These are phyloP conservation scores for Rhineura floridana DNA, from an alignment of 2,113 vertebrate species.

Conservation along the genomic window DNA sequence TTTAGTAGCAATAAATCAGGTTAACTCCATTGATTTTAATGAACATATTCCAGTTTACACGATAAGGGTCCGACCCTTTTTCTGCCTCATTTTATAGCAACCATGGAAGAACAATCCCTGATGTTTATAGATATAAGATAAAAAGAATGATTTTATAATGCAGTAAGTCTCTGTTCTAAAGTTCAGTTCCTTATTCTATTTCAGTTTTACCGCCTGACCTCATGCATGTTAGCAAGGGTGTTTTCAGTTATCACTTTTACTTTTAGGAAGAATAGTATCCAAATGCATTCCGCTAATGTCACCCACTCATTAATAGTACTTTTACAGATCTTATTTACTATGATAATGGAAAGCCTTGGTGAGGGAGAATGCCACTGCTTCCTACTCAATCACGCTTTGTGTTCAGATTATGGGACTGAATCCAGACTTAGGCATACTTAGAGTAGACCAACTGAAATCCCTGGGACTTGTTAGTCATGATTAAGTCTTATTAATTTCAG, in stretches of 20 bases:
- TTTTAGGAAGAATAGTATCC: not conserved
- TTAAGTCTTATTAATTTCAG: not conserved
- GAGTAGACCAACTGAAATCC: not conserved
- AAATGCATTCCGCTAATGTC: not conserved
- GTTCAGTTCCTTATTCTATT: slow-evolving; percentile 10
- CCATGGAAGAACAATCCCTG: not conserved
- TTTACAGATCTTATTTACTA: not conserved
- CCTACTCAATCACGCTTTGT: not conserved
- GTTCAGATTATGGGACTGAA: not conserved
- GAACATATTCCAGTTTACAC: slow-evolving; percentile 24
- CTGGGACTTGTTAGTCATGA: not conserved
- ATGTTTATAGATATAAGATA: slow-evolving; percentile 15
- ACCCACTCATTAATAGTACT: not conserved
- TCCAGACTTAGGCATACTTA: not conserved
- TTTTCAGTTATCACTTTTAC: not conserved
- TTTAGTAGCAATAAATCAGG: slow-evolving; percentile 38
- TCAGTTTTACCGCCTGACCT: not conserved
- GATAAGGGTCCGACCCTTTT: slow-evolving; percentile 19
- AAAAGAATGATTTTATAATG: not conserved
- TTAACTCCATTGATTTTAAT: slow-evolving; percentile 37
- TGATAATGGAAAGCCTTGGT: not conserved
- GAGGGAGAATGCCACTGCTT: not conserved
- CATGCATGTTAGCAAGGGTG: not conserved
- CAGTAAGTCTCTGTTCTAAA: not conserved
- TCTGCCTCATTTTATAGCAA: not conserved